Evolutionary conservation across 2,797 vertebrate species (phyloP), one percentile per base, ranked within the genome.

Genomic region (Lepus townsendii): DNA sequence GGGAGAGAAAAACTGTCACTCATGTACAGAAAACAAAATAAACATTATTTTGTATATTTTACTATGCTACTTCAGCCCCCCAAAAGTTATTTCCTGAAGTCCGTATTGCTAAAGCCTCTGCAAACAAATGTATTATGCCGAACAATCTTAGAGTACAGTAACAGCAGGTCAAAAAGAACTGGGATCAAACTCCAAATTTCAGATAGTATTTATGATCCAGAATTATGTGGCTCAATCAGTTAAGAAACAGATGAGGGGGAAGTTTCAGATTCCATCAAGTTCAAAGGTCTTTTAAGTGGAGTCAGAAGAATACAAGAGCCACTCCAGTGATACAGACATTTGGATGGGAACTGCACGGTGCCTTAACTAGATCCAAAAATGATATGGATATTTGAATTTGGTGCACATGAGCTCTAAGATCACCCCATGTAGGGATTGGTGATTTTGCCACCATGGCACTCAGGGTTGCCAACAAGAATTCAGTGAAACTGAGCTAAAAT

Each of bases 11-110:
- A 87, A 30, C 35, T 73, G 63, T 66, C 82, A 91, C 17, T 93
- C 71, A 54, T 30, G 22, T 76, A 92, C 91, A 96, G 42, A 65
- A 95, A 83, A 78, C 5, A 86, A 87, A 93, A 63, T 87, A 47
- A 54, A 80, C 87, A 83, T 78, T 76, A 38, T 54, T 68, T 50
- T 62, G 47, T 30, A 63, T 17, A 84, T 92, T 95, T 87, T 72
- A 83, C 54, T 86, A 85, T 91, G 73, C 24, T 84, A 90, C 42
- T 92, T 2, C 19, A 65, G 14, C 3, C 20, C 80, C 88, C 62
- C 60, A 66, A 35, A 95, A 79, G 73, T 66, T 91, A 38, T 32
- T 93, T 90, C 57, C 32, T 54, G 22, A 90, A 75, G 26, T 50
- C 76, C 90, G 24, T 50, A 68, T 24, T 82, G 80, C 57, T 35